Evolutionary conservation across 1,140 invertebrate species (phyloP), one percentile per base, ranked within the genome.

Genomic region (Dendroctonus ponderosae): DNA sequence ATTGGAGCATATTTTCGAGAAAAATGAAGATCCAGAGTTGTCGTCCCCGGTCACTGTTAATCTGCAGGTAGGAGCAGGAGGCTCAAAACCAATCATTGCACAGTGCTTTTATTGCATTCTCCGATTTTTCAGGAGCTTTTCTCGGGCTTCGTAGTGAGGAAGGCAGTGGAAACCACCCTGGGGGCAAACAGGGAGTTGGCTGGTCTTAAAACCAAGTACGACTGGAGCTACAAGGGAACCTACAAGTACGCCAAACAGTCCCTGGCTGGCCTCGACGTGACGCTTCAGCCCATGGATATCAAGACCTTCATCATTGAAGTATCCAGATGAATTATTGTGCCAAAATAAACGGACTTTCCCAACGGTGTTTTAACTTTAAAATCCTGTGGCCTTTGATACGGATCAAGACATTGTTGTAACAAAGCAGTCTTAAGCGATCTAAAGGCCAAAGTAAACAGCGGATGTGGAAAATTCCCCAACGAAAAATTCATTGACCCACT

Each of bases 1-100:
- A 68, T 76, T 93, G 4, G 91, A 93, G 74, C 89, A 93, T 76
- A 81, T 90, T 70, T 88, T 86, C 68, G 88, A 90, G 73, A 79
- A 78, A 9, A 78, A 79, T 38, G 89, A 92, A 74, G 85, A 91
- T 62, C 66, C 74, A 2, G 69, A 78, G 14, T 70, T 84, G 26
- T 88, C 86, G 37, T 72, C 82, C 49, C 80, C 83, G 0, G 84
- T 83, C 0, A 82, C 78, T 63, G 76, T 86, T 42, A 81, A 84
- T 73, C 41, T 76, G 43, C 42, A 67, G 64, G 70, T 65, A 69
- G 61, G 49, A 61, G 6, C 9, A 14, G 46, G 12, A 48, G 1
- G 7, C 12, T 8, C 0, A 7, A 44, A 14, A 14, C 9, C 9
- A 59, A 8, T 9, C n/a, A 5, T 43, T 12, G 11, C 8, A 50